Base-by-base conservation (phyloP, 2,113 vertebrate genomes). In the Otis tarda region DNA sequence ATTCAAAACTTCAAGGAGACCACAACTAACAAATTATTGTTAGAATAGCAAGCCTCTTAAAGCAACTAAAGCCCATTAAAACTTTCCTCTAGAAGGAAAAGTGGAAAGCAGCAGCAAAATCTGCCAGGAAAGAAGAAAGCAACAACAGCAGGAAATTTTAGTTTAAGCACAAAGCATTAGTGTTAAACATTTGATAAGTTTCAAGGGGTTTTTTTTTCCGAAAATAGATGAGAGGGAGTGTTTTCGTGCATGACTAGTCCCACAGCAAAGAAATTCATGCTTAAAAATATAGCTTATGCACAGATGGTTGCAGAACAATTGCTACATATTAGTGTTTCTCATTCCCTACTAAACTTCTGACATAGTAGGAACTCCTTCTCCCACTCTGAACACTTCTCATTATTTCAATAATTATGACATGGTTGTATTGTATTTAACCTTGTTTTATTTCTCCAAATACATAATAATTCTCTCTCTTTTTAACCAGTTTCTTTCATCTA, bases 181-280 rank as follows among this genome's bases (percentile, higher is more conserved):
- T 60, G 88, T 80, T 83, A 93, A 94, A 77, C 92, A 92, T 94
- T 90, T 90, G 85, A 85, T 95, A 95, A 95, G 49, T 86, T 85
- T 94, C 71, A 63, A 49, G 83, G 55, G 79, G 55, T 14, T 41
- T 90, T 96, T 94, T 92, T 37, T 64, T 96, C 95, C 89, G 88
- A 95, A 96, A 95, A 96, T 94, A 95, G 90, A 93, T 67, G 52
- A 94, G 88, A 94, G 52, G 64, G 88, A 88, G 77, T 79, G 70
- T 41, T 96, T 91, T 91, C 0, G 9, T 93, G 91, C 95, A 87
- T 93, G 93, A 91, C 85, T 95, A 95, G 92, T 89, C 57, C 80
- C 92, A 92, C 17, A 81, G 92, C 85, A 96, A 94, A 95, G 60
- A 96, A 91, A 89, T 71, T 83, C 47, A 78, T 37, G 74, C 41